phyloP scores from a whole-genome alignment of 2,888 invertebrate genomes.

The Drosophila limbata region DNA sequence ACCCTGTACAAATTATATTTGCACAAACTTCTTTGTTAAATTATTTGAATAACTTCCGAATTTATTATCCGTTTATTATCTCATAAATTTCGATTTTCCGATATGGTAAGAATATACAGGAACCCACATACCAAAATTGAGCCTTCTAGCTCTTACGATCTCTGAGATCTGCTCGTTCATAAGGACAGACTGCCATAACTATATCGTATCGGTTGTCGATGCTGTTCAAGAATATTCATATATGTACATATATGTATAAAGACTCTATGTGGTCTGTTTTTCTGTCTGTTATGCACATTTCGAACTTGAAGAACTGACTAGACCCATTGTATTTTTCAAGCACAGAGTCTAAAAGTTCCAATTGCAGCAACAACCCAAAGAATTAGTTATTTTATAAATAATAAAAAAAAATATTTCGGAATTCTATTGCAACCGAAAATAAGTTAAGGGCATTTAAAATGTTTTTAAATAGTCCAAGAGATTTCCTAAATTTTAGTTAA shows the following conservation, averaged over 20 bases:
- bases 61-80: background rate
- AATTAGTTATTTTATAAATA: background rate
- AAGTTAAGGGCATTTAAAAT: background rate
- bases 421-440: background rate
- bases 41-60: background rate
- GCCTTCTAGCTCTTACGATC: background rate
- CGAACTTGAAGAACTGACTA: background rate
- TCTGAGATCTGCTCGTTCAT: background rate
- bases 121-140: background rate
- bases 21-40: no score
- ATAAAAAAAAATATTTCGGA: background rate
- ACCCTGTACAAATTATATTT: background rate
- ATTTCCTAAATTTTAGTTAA: background rate
- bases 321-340: background rate
- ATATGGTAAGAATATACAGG: no score
- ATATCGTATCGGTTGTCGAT: no score
- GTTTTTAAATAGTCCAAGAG: background rate
- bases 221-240: background rate
- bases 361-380: conserved; percentile 5
- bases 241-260: no score
- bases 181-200: background rate
- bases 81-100: background rate
- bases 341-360: background rate
- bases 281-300: no score
- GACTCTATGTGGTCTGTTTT: no score